Evolutionary conservation across 2,797 vertebrate genomes (phyloP), one percentile per base, ranked within the genome.

Genomic region (Gallinago stenura): DNA sequence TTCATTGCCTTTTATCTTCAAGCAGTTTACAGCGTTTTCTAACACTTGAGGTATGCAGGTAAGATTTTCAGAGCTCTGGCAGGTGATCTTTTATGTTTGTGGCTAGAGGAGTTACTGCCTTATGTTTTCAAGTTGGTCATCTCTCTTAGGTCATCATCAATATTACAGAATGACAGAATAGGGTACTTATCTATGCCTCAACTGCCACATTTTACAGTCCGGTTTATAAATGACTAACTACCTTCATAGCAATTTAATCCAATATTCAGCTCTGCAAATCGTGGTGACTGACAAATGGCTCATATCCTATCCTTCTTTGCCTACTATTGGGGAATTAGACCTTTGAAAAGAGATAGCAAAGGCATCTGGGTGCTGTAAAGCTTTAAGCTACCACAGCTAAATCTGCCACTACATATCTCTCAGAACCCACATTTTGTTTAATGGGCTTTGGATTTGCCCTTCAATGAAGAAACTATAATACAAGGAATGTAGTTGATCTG

Each of bases 261-360:
- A 66, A 25, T 83, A 71, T 69, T 91, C 30, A 62, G 24, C 51
- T 33, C 22, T 65, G 30, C 11, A 76, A 76, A 56, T 15, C 54
- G 56, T 2, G 5, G 18, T 0, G 3, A 56, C 48, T 86, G 82
- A 50, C 28, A 68, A 9, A 48, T 35, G 45, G 54, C 16, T 86
- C 15, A 77, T 70, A 33, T 65, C 46, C 85, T 76, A 33, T 48
- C 30, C 26, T 79, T 93, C 43, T 43, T 82, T 90, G 30, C 3
- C 39, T 87, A 25, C 18, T 60, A 2, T 24, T 66, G 54, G 25
- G 15, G 33, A 90, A 93, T 33, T 19, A 86, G 72, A 62, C 51
- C 16, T 88, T 82, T 73, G 43, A 76, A 81, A 93, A 93, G 69
- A 82, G 54, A 88, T 31, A 88, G 51, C 37, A 88, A 95, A 94